phyloP scores from a whole-genome alignment of 2,113 vertebrate species.

The Esox niger region DNA sequence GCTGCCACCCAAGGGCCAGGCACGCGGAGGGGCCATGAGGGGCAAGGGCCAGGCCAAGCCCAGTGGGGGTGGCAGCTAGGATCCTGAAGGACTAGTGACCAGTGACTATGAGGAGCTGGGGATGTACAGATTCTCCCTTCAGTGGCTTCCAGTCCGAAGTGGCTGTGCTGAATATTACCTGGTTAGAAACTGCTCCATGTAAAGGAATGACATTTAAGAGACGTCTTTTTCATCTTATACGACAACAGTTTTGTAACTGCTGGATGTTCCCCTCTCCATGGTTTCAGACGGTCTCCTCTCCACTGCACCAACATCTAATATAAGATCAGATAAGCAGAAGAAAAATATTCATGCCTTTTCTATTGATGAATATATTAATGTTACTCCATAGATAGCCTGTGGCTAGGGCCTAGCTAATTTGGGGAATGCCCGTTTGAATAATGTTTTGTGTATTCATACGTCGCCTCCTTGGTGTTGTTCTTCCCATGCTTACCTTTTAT shows the following conservation, averaged over 20 bases:
- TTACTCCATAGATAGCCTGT: conserved; percentile 20
- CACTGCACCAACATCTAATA: conserved; percentile 15
- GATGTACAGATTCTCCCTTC: neutral
- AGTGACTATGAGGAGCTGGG: neutral
- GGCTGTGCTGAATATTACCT: neutral
- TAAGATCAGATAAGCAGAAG: neutral
- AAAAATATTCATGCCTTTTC: conserved; percentile 20
- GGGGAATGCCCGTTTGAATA: conserved; percentile 45
- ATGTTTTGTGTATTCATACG: conserved; percentile 57
- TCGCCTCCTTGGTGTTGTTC: conserved; percentile 23
- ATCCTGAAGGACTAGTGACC: neutral
- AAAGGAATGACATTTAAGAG: neutral
- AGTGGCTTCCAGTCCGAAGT: neutral
- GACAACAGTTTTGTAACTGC: neutral
- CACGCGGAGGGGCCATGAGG: conserved; percentile 72
- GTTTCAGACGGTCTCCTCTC: neutral
- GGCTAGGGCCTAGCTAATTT: conserved; percentile 35
- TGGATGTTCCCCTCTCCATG: neutral
- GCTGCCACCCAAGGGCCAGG: conserved; percentile 73
- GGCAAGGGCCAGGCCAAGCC: conserved; percentile 83
- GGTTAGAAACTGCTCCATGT: neutral
- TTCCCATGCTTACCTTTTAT: conserved; percentile 46
- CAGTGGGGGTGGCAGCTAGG: conserved; percentile 67
- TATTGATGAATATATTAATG: conserved; percentile 16
- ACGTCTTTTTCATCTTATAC: neutral